A percentile compares a stretch with the other conserved stretches of the same genome.
Conservation (phyloP, 2,113 vertebrate genomes). For the Equus quagga region DNA sequence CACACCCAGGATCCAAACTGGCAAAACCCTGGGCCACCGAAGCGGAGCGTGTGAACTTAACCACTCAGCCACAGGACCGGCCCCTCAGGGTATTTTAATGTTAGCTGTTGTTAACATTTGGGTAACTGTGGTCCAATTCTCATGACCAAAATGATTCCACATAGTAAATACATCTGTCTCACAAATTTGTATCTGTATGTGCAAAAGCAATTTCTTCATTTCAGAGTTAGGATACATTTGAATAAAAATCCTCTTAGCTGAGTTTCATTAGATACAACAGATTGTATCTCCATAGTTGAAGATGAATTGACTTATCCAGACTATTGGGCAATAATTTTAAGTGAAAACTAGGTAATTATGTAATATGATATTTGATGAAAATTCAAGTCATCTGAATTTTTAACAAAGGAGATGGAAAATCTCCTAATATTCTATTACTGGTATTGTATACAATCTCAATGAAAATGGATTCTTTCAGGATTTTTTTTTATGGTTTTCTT, state of each 20-base stretch:
- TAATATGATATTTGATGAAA: slow-evolving; percentile 6
- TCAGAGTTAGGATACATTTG: background rate
- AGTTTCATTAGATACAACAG: background rate
- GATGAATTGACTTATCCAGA: background rate
- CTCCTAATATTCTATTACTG: background rate
- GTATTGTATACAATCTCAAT: background rate
- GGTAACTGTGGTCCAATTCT: background rate
- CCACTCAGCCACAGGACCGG: too few species aligned
- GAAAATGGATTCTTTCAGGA: background rate
- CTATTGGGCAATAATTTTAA: background rate
- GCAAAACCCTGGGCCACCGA: too few species aligned
- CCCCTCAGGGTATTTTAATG: background rate
- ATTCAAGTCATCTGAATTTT: slow-evolving; percentile 50
- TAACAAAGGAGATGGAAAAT: background rate
- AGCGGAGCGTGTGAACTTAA: too few species aligned
- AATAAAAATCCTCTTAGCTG: background rate
- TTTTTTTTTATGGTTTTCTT: background rate
- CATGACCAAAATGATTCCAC: background rate
- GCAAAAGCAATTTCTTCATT: background rate
- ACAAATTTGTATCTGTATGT: background rate
- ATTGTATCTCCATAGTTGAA: background rate
- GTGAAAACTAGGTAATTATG: background rate
- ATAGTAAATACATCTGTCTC: background rate
- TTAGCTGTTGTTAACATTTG: background rate
- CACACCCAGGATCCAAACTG: too few species aligned